These are phyloP conservation scores for Rhadina sibilatrix DNA, from an alignment of 2,113 vertebrate species.

Conservation along the genomic window DNA sequence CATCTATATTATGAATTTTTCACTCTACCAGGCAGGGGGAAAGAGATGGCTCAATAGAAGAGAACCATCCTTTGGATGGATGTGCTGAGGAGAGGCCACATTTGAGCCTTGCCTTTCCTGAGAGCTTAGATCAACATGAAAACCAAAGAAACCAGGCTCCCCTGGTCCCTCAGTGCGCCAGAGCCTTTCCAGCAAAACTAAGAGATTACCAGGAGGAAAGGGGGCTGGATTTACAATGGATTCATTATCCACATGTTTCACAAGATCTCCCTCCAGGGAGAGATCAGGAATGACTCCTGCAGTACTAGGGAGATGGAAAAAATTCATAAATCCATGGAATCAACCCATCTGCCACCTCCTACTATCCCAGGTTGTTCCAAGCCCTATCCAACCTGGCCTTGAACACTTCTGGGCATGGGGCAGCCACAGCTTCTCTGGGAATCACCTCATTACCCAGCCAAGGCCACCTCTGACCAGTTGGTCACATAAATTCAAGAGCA, in stretches of 20 bases:
- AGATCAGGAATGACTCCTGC: neutral
- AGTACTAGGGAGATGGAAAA: neutral
- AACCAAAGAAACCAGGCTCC: neutral
- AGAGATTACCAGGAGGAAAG: neutral
- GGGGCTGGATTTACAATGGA: neutral
- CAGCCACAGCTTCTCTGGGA: neutral
- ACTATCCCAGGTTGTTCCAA: neutral
- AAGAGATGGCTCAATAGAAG: neutral
- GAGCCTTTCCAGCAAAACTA: neutral
- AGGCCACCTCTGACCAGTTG: neutral
- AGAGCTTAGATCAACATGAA: neutral
- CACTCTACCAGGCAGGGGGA: neutral
- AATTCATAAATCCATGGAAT: no score
- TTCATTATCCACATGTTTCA: neutral
- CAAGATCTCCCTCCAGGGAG: neutral
- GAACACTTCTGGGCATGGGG: neutral
- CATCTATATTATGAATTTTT: neutral
- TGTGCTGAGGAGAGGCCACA: neutral
- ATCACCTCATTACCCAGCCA: neutral
- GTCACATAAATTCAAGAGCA: neutral
- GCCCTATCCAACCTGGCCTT: neutral
- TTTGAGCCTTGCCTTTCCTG: neutral
- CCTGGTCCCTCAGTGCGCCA: neutral
- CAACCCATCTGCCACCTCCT: neutral
- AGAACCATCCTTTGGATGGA: neutral